Conservation (phyloP, 1,140 invertebrate species). For the Ganaspis sp. region DNA sequence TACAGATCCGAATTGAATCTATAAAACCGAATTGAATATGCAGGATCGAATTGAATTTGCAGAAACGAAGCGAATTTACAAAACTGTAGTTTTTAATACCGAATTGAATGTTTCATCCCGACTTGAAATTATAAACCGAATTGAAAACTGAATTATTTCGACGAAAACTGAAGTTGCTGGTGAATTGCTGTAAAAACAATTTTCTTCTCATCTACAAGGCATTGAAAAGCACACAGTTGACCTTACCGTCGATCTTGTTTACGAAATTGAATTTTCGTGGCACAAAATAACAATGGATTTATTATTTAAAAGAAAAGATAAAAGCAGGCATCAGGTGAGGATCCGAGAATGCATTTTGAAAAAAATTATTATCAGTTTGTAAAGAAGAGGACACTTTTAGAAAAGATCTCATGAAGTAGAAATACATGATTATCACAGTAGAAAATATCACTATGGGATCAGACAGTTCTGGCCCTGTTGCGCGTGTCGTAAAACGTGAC, state of each 20-base stretch:
- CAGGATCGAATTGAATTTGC: too few relatives aligned
- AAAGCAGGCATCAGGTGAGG: background rate
- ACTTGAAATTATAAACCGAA: too few relatives aligned
- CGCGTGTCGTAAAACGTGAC: slow-evolving; percentile 38
- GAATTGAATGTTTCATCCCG: too few relatives aligned
- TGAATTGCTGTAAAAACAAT: background rate
- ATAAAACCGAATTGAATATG: too few relatives aligned
- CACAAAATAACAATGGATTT: background rate
- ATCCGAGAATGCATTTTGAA: background rate
- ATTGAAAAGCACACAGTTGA: background rate
- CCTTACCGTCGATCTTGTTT: background rate
- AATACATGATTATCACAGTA: slow-evolving; percentile 14
- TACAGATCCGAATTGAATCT: too few relatives aligned
- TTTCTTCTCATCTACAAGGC: slow-evolving; percentile 1
- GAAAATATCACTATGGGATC: slow-evolving; percentile 26
- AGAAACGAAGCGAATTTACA: too few relatives aligned
- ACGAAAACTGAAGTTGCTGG: too few relatives aligned
- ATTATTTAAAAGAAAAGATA: background rate
- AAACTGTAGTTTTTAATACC: too few relatives aligned
- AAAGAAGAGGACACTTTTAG: background rate
- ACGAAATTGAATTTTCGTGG: background rate
- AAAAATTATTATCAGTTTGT: background rate
- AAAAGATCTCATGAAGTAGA: background rate
- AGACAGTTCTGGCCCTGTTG: slow-evolving; percentile 30
- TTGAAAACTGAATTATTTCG: too few relatives aligned